Evolutionary conservation across 2,113 vertebrate species (phyloP).

Genomic region (Sander lucioperca): DNA sequence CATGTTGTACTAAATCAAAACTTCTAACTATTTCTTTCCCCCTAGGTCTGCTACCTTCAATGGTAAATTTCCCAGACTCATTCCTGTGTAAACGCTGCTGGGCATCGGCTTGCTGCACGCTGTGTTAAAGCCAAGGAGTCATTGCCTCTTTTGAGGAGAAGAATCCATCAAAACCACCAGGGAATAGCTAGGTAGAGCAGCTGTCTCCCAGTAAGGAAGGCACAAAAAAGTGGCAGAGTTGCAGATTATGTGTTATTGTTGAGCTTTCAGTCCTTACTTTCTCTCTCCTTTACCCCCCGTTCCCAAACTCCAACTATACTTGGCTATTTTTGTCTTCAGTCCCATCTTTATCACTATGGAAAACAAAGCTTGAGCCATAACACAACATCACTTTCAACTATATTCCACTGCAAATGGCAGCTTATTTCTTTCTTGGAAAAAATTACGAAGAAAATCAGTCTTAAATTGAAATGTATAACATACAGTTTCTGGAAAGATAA

Average conservation of each 20-base stretch:
- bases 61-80: constrained; percentile 68
- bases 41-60: constrained; percentile 53
- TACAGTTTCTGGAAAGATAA: neutral
- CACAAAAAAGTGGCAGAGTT: constrained; percentile 69
- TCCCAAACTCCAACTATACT: constrained; percentile 49
- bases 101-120: constrained; percentile 64
- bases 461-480: neutral
- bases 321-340: constrained; percentile 66
- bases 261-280: constrained; percentile 65
- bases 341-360: constrained; percentile 58
- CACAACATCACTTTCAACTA: constrained; percentile 59
- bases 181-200: constrained; percentile 79
- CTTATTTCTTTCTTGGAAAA: constrained; percentile 10
- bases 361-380: constrained; percentile 63
- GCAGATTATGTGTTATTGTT: constrained; percentile 83
- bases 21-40: neutral
- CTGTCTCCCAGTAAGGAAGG: constrained; percentile 73
- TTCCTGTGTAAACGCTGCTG: constrained; percentile 81
- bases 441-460: constrained; percentile 25
- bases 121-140: constrained; percentile 77
- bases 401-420: constrained; percentile 54
- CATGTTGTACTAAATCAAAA: constrained; percentile 53
- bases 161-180: constrained; percentile 83
- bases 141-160: constrained; percentile 77
- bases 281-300: constrained; percentile 29